phyloP scores from a whole-genome alignment of 2,797 vertebrate genomes.

The Kryptolebias ocellatus region DNA sequence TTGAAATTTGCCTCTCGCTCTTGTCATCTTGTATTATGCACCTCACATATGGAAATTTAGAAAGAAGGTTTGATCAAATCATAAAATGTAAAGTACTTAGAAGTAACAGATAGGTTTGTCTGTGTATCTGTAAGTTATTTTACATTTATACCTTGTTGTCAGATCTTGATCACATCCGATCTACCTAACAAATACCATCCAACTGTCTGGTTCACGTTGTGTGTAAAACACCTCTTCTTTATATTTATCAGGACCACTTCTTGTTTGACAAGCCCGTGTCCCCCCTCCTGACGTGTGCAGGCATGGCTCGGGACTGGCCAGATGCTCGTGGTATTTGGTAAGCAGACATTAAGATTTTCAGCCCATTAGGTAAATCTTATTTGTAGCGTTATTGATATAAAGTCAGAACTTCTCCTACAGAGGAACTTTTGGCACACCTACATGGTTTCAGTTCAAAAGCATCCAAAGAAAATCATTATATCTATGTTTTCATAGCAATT shows the following conservation, averaged over 20 bases:
- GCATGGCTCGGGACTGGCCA: constrained; percentile 98
- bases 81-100: no score
- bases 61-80: no score
- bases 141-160: not conserved
- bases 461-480: no score
- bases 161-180: not conserved
- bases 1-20: no score
- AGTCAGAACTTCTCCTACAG: not conserved
- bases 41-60: no score
- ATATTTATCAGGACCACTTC: constrained; percentile 89
- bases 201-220: not conserved
- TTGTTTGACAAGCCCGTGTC: constrained; percentile 97
- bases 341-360: constrained; percentile 37
- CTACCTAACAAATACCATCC: not conserved
- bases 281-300: constrained; percentile 92
- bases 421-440: no score
- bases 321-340: constrained; percentile 97
- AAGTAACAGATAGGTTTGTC: no score
- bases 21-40: no score
- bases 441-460: no score
- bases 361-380: not conserved
- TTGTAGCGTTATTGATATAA: not conserved
- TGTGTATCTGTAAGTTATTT: not conserved
- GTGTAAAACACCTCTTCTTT: constrained; percentile 12
- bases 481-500: no score